These are phyloP conservation scores for Pristionchus mayeri DNA, from an alignment of 2,888 invertebrate genomes.

Conservation along the genomic window DNA sequence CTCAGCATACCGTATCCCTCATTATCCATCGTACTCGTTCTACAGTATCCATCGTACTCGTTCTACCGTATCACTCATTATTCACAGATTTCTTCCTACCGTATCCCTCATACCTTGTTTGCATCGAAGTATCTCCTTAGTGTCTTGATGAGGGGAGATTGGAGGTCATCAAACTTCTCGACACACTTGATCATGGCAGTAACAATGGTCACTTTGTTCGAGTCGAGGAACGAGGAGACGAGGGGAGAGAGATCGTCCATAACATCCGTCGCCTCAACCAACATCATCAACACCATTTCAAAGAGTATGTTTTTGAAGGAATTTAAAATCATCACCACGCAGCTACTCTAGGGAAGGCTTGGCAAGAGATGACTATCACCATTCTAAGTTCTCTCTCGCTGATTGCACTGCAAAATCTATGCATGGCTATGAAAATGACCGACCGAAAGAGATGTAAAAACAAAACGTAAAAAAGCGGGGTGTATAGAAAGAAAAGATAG, in stretches of 20 bases:
- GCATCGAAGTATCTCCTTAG: slow-evolving; percentile 48
- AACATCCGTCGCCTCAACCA: slow-evolving; percentile 56
- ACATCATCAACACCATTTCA: too few relatives aligned
- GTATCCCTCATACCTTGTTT: slow-evolving; percentile 47
- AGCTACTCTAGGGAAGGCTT: background rate
- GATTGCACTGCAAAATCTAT: too few relatives aligned
- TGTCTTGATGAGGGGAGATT: slow-evolving; percentile 45
- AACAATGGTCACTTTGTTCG: slow-evolving; percentile 13
- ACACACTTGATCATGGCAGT: slow-evolving; percentile 24
- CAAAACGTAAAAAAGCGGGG: too few relatives aligned
- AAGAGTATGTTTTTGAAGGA: too few relatives aligned
- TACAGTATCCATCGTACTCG: too few relatives aligned
- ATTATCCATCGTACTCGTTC: too few relatives aligned
- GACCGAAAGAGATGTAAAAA: too few relatives aligned
- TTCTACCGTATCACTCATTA: background rate
- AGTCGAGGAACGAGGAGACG: slow-evolving; percentile 52
- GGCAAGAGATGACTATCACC: background rate
- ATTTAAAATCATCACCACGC: too few relatives aligned
- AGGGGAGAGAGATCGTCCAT: slow-evolving; percentile 57
- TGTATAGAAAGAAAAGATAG: too few relatives aligned
- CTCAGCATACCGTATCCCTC: background rate
- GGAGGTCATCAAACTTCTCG: slow-evolving; percentile 38
- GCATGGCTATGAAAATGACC: too few relatives aligned
- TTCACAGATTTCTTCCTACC: background rate
- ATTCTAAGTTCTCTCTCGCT: too few relatives aligned